Evolutionary conservation across 2,888 invertebrate genomes (phyloP), one percentile per base, ranked within the genome.

Genomic region (Spilosoma lubricipeda): DNA sequence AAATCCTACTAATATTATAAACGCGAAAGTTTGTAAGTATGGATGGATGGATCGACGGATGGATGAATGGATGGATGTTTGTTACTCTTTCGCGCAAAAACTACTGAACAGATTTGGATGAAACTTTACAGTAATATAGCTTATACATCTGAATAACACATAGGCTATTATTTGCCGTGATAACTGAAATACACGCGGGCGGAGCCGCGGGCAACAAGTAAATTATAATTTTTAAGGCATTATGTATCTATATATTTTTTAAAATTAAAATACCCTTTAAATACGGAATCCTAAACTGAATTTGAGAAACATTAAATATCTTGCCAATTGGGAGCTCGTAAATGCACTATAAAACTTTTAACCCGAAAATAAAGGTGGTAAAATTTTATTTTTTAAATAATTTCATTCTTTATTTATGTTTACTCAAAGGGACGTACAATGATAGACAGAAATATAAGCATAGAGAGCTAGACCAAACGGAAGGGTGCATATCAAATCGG

Each of bases 401-500:
- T 59, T 67, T 56, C 23, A 27, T 66, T 66, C 42, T 56, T 36
- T 23, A 56, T 52, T 67, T 64, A 63, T 74, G 71, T 74, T 71
- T 71, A 63, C 66, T 52, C 48, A 67, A 71, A 69, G 59, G 59
- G 64, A 70, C 63, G 36, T 39, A 72, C 67, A 45, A 67, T 48
- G 56, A 69, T 74, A 59, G 36, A 81, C 75, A 67, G 74, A 83
- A 73, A 81, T 78, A 78, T 80, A 75, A 69, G 71, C 70, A 71
- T 67, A 72, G 76, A 85, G 78, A 84, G 86, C 86, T 85, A 86
- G 86, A 84, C 87, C 82, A 80, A 82, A 76, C 75, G 83, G 92
- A 90, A 93, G 94, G 93, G 94, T 93, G 94, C 93, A 94, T 94
- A 94, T 91, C 92, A 93, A 94, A 94, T 93, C 90, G 92, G 92